Base-by-base conservation (phyloP, 2,888 invertebrate species). In the Ramazzottius varieornatus region DNA sequence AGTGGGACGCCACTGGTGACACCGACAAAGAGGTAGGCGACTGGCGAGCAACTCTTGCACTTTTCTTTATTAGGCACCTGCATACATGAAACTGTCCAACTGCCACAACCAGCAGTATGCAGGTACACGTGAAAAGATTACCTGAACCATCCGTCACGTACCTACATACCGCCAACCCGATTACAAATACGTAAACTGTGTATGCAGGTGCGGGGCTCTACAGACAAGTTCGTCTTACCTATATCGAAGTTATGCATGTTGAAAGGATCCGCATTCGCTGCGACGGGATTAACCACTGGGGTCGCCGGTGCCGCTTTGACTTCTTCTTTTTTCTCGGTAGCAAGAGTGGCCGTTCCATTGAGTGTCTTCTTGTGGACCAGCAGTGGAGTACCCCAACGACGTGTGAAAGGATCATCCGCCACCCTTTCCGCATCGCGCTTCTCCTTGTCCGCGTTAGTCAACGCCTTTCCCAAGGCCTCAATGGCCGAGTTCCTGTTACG, bases 391-490 rank as follows among this genome's bases (percentile, higher is more conserved):
- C 77, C 76, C 69, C 86, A 86, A 67, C 90, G 81, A 67, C 92
- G 78, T 0, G 91, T 91, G 77, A 92, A 92, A 0, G 92, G 91
- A 75, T 92, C 91, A 68, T 88, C 87, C 0, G 82, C 80, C 71
- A 84, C 81, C 1, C 86, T 86, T 72, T 83, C 85, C 71, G 82
- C 85, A 2, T 84, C 85, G 71, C 81, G 80, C 20, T 83, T 79
- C 70, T 78, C 78, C 67, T 76, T 77, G 83, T 83, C 71, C 24
- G 72, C 73, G 33, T 1, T 46, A 16, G 8, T 40, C 32, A 33
- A 32, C 46, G 46, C 16, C 13, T 54, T 29, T 4, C 54, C 54
- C 54, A 54, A 29, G 54, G 54, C 54, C 29, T 54, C 29, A 4
- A 54, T 24, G 4, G 54, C 29, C 16, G 29, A 8, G 29, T 13